Conservation (phyloP, 2,888 invertebrate genomes). For the Monopis laevigella region DNA sequence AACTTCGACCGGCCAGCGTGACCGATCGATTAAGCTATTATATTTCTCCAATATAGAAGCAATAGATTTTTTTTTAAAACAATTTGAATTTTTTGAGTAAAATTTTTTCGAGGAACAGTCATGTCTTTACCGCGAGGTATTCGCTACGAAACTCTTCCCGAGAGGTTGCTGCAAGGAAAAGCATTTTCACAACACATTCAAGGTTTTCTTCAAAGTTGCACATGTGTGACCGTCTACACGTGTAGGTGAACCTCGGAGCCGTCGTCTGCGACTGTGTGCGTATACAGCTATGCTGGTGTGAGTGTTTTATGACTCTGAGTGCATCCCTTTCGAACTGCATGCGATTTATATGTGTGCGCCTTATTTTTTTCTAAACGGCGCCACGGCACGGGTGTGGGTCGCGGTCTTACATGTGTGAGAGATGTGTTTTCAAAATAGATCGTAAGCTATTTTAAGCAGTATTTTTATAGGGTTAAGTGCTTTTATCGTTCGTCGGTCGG, state of each 20-base stretch:
- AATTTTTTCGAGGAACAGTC: conserved; percentile 41
- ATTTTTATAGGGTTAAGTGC: conserved; percentile 19
- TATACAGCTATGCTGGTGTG: conserved; percentile 32
- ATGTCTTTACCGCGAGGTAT: conserved; percentile 68
- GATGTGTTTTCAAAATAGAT: conserved; percentile 41
- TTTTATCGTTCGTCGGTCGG: conserved; percentile 28
- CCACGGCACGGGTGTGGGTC: conserved; percentile 29
- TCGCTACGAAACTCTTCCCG: conserved; percentile 67
- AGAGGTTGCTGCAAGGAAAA: conserved; percentile 67
- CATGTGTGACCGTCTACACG: conserved; percentile 31
- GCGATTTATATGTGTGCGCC: conserved; percentile 63
- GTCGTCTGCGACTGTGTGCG: conserved; percentile 28
- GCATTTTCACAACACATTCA: conserved; percentile 64
- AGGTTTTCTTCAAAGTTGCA: conserved; percentile 34
- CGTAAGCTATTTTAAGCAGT: conserved; percentile 26
- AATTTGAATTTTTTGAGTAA: conserved; percentile 23
- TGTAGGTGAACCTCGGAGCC: conserved; percentile 42
- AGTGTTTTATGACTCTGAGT: conserved; percentile 66
- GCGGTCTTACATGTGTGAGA: conserved; percentile 41
- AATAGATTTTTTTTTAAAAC: conserved; percentile 10
- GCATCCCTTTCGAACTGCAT: conserved; percentile 67
- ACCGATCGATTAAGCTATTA: conserved; percentile 38
- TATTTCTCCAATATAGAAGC: not conserved
- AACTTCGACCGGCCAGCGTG: conserved; percentile 31
- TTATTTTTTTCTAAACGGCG: conserved; percentile 60